Base-by-base conservation (phyloP, 2,797 vertebrate species). In the Trachops cirrhosus region DNA sequence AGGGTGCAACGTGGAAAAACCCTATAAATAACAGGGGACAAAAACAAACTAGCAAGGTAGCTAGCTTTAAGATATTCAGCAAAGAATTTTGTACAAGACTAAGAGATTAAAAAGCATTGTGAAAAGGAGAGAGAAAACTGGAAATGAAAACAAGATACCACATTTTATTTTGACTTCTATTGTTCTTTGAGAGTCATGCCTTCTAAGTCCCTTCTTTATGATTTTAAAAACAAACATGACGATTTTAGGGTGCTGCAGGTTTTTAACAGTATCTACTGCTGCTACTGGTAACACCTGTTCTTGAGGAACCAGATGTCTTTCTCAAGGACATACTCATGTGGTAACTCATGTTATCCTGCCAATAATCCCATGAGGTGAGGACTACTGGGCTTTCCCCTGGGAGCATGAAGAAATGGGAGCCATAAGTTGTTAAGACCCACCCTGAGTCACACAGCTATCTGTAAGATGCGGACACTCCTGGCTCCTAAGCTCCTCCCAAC, bases 181-280 rank as follows among this genome's bases (percentile, higher is more conserved):
- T 86, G 82, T 78, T 44, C 41, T 62, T 91, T 94, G 41, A 46
- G 46, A 52, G 48, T 46, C n/a, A 73, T 9, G n/a, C 64, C 83
- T 75, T 87, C 32, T 52, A 77, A 74, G 32, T 77, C 37, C n/a
- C 39, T 62, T 48, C 48, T 79, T 48, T n/a, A 46, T 44, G 22
- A 62, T 62, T 88, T 67, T 82, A 83, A 95, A 88, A 74, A 73
- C 74, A 85, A 89, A 89, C 54, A 94, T 19, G 10, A 46, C 24
- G 46, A 71, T 52, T n/a, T 44, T 11, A 57, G 82, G 15, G 9
- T 3, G 18, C 6, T 70, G n/a, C 26, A 39, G 82, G 67, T 26
- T 89, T 26, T 32, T 24, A 83, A 9, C 44, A 9, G 3, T 75
- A 46, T 48, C 57, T 34, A 19, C 48, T 34, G 2, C 18, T 44